Percentiles rank a stretch among this genome's conserved stretches.
Conservation (phyloP, 2,888 invertebrate genomes). For the Adelphocoris suturalis region DNA sequence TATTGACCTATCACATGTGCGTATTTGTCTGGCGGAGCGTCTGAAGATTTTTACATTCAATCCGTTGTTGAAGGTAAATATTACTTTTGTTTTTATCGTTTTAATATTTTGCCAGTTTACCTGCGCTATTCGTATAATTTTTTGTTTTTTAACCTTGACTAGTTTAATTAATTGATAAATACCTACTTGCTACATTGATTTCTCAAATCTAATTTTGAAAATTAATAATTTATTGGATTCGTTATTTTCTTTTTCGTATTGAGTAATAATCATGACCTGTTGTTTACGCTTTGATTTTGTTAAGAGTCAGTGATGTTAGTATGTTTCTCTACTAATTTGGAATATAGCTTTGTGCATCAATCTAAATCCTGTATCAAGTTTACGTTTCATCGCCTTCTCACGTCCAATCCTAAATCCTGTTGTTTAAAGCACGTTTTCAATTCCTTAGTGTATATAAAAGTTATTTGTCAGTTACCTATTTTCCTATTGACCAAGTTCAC, state of each 20-base stretch:
- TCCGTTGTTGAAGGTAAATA: neutral
- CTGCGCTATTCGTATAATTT: neutral
- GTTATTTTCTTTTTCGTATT: neutral
- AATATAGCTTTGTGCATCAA: too few relatives aligned
- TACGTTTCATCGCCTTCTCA: neutral
- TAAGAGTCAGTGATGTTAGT: neutral
- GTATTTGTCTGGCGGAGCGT: neutral
- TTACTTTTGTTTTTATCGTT: neutral
- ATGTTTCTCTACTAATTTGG: too few relatives aligned
- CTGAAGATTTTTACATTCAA: neutral
- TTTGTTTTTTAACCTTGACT: neutral
- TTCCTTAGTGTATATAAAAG: neutral
- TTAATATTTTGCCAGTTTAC: neutral
- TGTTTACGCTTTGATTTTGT: slow-evolving; percentile 48
- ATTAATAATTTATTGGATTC: slow-evolving; percentile 8
- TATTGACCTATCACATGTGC: neutral
- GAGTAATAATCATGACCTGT: slow-evolving; percentile 40
- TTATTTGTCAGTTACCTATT: neutral
- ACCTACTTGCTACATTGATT: slow-evolving; percentile 5
- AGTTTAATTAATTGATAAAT: neutral
- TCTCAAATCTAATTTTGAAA: neutral
- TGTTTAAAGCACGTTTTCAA: neutral
- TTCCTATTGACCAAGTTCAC: neutral
- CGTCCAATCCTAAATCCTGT: neutral
- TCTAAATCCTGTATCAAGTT: too few relatives aligned